phyloP scores from a whole-genome alignment of 2,888 invertebrate species.

The Timandra comae region DNA sequence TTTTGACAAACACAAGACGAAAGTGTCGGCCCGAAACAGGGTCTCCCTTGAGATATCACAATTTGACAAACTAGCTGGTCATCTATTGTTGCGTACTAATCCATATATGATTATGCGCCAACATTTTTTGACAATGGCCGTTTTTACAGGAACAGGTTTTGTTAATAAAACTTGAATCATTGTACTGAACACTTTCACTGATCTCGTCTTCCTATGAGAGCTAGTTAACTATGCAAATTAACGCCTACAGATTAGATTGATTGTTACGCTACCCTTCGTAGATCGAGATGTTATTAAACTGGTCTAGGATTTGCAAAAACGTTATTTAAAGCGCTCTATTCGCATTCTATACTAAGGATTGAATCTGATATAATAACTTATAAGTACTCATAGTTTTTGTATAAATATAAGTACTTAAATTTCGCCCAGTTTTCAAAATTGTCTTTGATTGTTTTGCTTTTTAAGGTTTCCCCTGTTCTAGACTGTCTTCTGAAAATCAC shows the following conservation, averaged over 20 bases:
- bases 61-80: constrained; percentile 47
- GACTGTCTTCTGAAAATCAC: too few species aligned
- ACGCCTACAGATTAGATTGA: constrained; percentile 39
- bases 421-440: too few species aligned
- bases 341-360: too few species aligned
- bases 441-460: too few species aligned
- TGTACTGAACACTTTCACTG: constrained; percentile 56
- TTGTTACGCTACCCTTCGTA: constrained; percentile 36
- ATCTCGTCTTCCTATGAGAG: constrained; percentile 38
- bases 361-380: too few species aligned
- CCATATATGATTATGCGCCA: constrained; percentile 61
- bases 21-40: constrained; percentile 37
- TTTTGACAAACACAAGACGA: constrained; percentile 8
- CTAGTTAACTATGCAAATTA: constrained; percentile 45
- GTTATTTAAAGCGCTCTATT: too few species aligned
- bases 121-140: constrained; percentile 45
- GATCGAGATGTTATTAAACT: too few species aligned
- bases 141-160: constrained; percentile 57
- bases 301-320: too few species aligned
- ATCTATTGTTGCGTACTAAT: constrained; percentile 55
- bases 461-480: too few species aligned
- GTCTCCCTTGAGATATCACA: constrained; percentile 56
- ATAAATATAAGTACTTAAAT: too few species aligned
- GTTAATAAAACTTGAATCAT: constrained; percentile 50
- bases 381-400: too few species aligned